phyloP scores from a whole-genome alignment of 2,113 vertebrate genomes.

The Sus scrofa region DNA sequence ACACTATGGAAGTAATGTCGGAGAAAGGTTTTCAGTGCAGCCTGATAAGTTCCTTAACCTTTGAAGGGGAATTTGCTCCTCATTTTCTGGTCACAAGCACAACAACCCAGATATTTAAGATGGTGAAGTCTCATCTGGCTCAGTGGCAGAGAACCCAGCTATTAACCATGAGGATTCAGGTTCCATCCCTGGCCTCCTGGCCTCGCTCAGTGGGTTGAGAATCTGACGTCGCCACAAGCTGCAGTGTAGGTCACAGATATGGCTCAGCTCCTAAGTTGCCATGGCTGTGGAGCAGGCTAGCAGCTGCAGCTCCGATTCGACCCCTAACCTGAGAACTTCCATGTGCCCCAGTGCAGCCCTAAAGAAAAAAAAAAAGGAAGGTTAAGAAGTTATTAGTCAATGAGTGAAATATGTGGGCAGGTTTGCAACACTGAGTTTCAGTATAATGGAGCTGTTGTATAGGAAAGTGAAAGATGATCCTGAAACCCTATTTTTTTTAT shows the following conservation, averaged over 20 bases:
- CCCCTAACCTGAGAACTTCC: too few relatives aligned
- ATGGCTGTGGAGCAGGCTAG: too few relatives aligned
- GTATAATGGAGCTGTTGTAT: not conserved
- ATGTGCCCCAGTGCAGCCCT: too few relatives aligned
- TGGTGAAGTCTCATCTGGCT: not conserved
- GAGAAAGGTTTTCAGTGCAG: not conserved
- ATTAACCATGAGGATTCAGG: too few relatives aligned
- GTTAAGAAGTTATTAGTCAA: not conserved
- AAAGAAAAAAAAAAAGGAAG: not conserved
- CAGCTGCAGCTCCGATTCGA: too few relatives aligned
- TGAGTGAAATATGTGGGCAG: not conserved
- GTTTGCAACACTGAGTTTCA: not conserved
- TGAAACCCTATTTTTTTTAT: not conserved
- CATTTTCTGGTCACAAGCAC: constrained; percentile 9
- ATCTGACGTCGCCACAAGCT: too few relatives aligned
- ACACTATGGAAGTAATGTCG: not conserved
- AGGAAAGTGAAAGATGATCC: not conserved
- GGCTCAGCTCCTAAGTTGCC: too few relatives aligned
- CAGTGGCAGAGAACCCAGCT: too few relatives aligned
- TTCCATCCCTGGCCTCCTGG: too few relatives aligned
- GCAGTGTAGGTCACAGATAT: too few relatives aligned
- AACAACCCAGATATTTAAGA: not conserved
- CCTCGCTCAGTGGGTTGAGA: too few relatives aligned
- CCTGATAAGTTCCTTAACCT: not conserved
- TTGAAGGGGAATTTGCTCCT: not conserved